phyloP scores from a whole-genome alignment of 64 coral and sea anemone species.

The Porites lutea region DNA sequence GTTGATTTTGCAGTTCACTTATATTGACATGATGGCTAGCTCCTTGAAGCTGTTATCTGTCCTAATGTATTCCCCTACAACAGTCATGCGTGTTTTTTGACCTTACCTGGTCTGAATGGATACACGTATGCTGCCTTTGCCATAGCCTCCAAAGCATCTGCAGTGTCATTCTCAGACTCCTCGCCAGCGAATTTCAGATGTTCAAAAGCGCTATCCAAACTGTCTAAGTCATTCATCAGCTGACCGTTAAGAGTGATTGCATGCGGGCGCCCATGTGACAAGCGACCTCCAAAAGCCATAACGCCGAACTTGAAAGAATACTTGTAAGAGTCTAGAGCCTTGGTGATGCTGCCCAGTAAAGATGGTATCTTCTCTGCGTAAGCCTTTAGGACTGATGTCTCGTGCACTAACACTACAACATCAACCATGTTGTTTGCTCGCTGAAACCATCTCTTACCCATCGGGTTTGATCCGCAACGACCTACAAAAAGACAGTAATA shows the following conservation, averaged over 20 bases:
- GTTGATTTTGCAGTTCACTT: no score
- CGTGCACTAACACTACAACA: slow-evolving; percentile 80
- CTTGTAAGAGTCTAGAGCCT: neutral
- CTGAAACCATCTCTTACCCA: slow-evolving; percentile 83
- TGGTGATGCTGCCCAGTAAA: slow-evolving; percentile 26
- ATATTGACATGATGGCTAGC: no score
- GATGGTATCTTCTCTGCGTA: slow-evolving; percentile 59
- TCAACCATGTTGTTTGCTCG: slow-evolving; percentile 60
- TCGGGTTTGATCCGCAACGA: slow-evolving; percentile 70
- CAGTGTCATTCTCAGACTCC: slow-evolving; percentile 65
- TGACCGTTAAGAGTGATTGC: slow-evolving; percentile 83
- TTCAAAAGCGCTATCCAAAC: slow-evolving; percentile 45
- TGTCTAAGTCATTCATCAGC: slow-evolving; percentile 58
- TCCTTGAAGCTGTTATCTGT: no score
- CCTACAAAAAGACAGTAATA: slow-evolving; percentile 25
- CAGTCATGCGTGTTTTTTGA: neutral
- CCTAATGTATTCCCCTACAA: no score
- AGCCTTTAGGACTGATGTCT: slow-evolving; percentile 51
- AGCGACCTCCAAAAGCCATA: slow-evolving; percentile 79
- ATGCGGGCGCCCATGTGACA: slow-evolving; percentile 67
- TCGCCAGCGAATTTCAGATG: slow-evolving; percentile 76
- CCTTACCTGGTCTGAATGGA: slow-evolving; percentile 73
- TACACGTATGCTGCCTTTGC: slow-evolving; percentile 62
- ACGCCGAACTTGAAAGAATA: slow-evolving; percentile 87
- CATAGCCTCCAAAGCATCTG: slow-evolving; percentile 73